phyloP scores from a whole-genome alignment of 2,888 invertebrate genomes.

The Melinaea menophilus region DNA sequence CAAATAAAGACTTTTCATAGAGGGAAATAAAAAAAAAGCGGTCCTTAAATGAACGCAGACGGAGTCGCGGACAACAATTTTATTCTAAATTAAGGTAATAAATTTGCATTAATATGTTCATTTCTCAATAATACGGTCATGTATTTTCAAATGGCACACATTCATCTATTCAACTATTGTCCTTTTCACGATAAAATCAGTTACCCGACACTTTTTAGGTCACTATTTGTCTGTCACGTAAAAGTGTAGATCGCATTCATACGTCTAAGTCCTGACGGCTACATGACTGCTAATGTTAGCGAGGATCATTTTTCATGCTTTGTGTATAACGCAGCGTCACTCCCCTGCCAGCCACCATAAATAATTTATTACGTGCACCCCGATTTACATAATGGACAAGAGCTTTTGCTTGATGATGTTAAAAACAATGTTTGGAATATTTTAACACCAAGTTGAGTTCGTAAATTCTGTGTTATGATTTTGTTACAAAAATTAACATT shows the following conservation, averaged over 20 bases:
- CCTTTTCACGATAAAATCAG: background rate
- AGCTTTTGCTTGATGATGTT: constrained; percentile 34
- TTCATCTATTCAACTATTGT: background rate
- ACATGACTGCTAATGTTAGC: constrained; percentile 34
- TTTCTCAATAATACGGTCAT: background rate
- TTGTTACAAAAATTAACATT: no score
- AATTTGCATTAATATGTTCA: no score
- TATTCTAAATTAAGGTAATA: no score
- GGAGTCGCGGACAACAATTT: no score
- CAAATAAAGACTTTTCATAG: no score
- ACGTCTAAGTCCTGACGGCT: constrained; percentile 29
- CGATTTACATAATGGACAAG: constrained; percentile 38
- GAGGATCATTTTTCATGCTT: constrained; percentile 53
- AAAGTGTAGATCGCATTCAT: constrained; percentile 22
- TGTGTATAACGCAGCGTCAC: constrained; percentile 15
- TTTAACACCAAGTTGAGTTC: constrained; percentile 19
- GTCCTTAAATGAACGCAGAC: no score
- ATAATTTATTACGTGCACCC: constrained; percentile 36
- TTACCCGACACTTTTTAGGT: background rate
- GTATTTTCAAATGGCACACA: background rate
- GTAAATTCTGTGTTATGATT: background rate
- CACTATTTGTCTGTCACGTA: constrained; percentile 2
- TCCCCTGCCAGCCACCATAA: constrained; percentile 28
- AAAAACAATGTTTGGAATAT: constrained; percentile 14
- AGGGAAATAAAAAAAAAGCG: no score